phyloP scores from a whole-genome alignment of 2,113 vertebrate genomes.

The Carassius auratus region DNA sequence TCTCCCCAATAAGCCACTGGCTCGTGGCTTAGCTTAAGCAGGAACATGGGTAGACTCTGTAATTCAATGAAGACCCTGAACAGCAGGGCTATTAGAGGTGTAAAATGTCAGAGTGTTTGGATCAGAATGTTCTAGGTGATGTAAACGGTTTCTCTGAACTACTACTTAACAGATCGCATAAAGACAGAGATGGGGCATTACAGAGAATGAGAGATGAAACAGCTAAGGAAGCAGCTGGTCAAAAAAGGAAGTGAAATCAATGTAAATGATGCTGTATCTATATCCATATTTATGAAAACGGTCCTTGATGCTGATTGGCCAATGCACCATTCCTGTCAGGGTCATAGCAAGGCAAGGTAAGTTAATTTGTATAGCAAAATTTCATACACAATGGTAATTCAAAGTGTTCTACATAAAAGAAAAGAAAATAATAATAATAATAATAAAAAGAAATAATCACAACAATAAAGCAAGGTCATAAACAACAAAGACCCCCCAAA shows the following conservation, averaged over 20 bases:
- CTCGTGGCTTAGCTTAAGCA: background rate
- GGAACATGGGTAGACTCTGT: conserved; percentile 20
- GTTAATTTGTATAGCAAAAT: too few species aligned
- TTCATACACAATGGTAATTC: too few species aligned
- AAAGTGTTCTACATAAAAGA: too few species aligned
- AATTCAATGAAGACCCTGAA: conserved; percentile 40
- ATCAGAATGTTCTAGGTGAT: conserved; percentile 28
- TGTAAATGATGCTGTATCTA: conserved; percentile 8
- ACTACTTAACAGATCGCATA: background rate
- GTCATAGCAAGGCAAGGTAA: too few species aligned
- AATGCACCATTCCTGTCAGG: background rate
- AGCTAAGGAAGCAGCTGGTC: conserved; percentile 29
- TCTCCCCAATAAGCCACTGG: background rate
- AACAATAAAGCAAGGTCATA: background rate
- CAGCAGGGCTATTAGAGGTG: conserved; percentile 7
- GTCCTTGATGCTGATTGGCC: background rate
- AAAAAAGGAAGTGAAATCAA: background rate
- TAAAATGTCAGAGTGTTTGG: conserved; percentile 33
- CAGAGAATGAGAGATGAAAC: background rate
- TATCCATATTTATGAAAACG: background rate
- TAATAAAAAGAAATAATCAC: too few species aligned
- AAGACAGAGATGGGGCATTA: background rate
- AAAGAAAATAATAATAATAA: too few species aligned
- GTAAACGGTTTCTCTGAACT: background rate
- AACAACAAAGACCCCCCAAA: background rate